Conservation (phyloP, 2,113 vertebrate species). For the Engraulis encrasicolus region DNA sequence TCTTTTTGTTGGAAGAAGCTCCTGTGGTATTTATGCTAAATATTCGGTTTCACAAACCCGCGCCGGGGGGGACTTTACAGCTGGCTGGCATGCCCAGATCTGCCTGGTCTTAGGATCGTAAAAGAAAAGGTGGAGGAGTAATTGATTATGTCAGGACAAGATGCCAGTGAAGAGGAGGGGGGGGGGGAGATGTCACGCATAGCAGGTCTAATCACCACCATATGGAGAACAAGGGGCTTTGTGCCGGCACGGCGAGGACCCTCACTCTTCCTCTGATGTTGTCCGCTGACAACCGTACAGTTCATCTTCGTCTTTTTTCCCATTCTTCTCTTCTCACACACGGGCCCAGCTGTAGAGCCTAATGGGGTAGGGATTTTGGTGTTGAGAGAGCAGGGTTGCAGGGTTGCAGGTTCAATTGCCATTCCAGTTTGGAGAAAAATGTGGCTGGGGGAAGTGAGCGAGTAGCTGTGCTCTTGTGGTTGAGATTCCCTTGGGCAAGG, state of each 20-base stretch:
- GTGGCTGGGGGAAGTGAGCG: no score
- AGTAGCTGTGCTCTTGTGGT: no score
- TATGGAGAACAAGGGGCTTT: not conserved
- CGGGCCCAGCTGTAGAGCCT: no score
- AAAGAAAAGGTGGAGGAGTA: slow-evolving; percentile 15
- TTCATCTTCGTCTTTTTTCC: not conserved
- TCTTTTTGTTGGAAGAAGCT: not conserved
- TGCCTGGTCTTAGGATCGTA: slow-evolving; percentile 2
- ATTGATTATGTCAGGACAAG: slow-evolving; percentile 6
- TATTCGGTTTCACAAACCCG: not conserved
- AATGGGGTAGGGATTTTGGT: no score
- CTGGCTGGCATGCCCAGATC: not conserved
- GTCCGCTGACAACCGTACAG: not conserved
- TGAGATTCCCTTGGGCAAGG: no score
- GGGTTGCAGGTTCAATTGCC: no score
- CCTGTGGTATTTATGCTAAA: not conserved
- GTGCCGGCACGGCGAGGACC: not conserved
- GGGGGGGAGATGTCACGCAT: not conserved
- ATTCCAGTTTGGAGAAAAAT: no score
- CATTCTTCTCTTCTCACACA: no score
- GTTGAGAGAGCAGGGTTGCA: no score
- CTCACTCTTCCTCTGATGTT: not conserved
- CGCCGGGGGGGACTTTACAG: not conserved
- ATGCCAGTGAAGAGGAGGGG: no score
- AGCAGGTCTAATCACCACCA: not conserved